These are phyloP conservation scores for Telmatochromis brichardi DNA, from an alignment of 2,113 vertebrate genomes.

Conservation along the genomic window DNA sequence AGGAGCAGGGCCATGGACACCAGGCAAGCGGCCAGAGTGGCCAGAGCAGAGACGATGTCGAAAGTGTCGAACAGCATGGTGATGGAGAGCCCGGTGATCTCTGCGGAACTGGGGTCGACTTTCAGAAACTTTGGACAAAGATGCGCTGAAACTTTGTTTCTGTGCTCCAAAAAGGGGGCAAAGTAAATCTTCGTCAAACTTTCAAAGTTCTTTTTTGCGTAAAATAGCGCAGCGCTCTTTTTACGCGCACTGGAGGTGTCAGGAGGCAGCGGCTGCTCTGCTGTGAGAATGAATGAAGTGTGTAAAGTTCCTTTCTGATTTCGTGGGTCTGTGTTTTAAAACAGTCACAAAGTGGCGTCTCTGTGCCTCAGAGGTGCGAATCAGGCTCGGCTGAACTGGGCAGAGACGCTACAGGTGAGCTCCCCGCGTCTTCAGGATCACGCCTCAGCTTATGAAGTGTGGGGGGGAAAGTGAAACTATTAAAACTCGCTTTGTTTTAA, in stretches of 20 bases:
- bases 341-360: slow-evolving; percentile 9
- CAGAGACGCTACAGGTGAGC: slow-evolving; percentile 47
- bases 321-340: neutral
- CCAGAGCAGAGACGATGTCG: slow-evolving; percentile 91
- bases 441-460: neutral
- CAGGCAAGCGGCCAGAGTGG: slow-evolving; percentile 89
- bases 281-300: slow-evolving; percentile 44
- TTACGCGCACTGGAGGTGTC: neutral
- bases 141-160: neutral
- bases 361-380: slow-evolving; percentile 14
- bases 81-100: neutral
- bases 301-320: neutral
- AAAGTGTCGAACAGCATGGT: slow-evolving; percentile 88
- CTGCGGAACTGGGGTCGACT: neutral
- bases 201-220: neutral
- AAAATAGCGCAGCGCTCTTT: slow-evolving; percentile 15
- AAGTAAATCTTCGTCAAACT: neutral
- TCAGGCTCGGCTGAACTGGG: neutral
- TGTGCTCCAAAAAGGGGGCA: neutral
- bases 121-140: neutral
- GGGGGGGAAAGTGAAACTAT: neutral
- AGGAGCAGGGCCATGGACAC: slow-evolving; percentile 90
- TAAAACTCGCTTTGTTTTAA: slow-evolving; percentile 16
- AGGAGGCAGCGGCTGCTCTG: neutral
- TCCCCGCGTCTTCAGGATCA: neutral